Evolutionary conservation across 2,113 vertebrate genomes (phyloP).

Genomic region (Spilogale gracilis): DNA sequence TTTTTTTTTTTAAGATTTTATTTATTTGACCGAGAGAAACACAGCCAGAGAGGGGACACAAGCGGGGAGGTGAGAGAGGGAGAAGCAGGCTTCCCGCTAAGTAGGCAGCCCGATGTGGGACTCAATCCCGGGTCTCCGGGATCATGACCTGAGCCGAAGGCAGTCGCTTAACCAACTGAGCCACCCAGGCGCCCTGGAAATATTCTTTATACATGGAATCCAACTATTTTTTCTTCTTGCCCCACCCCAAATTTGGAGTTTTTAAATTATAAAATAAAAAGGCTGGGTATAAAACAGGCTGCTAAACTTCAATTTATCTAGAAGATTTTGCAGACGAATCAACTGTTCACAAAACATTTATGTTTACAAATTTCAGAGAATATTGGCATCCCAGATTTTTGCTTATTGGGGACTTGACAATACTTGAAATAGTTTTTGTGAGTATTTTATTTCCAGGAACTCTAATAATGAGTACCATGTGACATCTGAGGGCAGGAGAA

Average conservation of each 20-base stretch:
- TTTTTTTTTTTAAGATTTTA: no score
- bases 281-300: conserved; percentile 34
- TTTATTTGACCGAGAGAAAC: no score
- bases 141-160: no score
- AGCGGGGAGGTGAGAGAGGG: no score
- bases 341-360: conserved; percentile 6
- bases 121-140: no score
- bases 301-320: conserved; percentile 33
- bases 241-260: not conserved
- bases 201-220: not conserved
- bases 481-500: conserved; percentile 9
- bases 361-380: conserved; percentile 51
- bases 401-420: conserved; percentile 36
- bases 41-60: no score
- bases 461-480: not conserved
- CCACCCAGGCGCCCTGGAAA: no score
- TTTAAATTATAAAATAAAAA: conserved; percentile 51
- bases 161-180: no score
- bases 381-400: not conserved
- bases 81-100: no score
- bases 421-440: conserved; percentile 53
- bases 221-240: not conserved
- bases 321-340: conserved; percentile 49
- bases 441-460: conserved; percentile 44
- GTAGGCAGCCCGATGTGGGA: no score